Evolutionary conservation across 1,140 invertebrate genomes (phyloP).

Genomic region (Cyphomyrmex costatus): DNA sequence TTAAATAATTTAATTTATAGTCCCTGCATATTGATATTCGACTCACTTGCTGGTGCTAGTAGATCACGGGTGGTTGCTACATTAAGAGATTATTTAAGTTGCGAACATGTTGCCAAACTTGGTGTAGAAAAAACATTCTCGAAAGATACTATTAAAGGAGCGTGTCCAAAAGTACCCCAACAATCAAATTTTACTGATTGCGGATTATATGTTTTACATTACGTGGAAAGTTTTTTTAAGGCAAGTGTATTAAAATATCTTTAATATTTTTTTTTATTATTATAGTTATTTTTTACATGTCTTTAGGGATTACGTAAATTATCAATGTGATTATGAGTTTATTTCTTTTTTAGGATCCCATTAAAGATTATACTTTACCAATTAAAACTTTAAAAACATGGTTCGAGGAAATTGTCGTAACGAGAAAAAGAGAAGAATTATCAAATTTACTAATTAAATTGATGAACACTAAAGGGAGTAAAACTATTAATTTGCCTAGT

Average conservation of each 20-base stretch:
- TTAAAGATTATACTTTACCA: constrained; percentile 91
- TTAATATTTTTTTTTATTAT: constrained; percentile 47
- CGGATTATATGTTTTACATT: constrained; percentile 97
- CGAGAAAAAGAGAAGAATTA: constrained; percentile 93
- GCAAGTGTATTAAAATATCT: constrained; percentile 82
- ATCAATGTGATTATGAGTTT: constrained; percentile 1
- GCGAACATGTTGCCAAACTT: constrained; percentile 95
- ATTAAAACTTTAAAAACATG: constrained; percentile 92
- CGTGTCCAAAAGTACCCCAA: constrained; percentile 96
- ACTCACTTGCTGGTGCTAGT: constrained; percentile 94
- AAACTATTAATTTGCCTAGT: constrained; percentile 82
- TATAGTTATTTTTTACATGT: neutral
- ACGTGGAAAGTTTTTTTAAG: constrained; percentile 98
- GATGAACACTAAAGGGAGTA: constrained; percentile 88
- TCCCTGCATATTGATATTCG: constrained; percentile 98
- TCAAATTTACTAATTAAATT: constrained; percentile 91
- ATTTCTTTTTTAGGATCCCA: constrained; percentile 89
- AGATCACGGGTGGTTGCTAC: constrained; percentile 94
- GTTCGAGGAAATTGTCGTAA: constrained; percentile 93
- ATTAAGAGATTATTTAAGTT: constrained; percentile 95
- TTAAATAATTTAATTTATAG: constrained; percentile 69
- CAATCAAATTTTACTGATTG: constrained; percentile 99
- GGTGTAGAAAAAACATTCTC: constrained; percentile 89
- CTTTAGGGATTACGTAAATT: constrained; percentile 14
- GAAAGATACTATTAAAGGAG: constrained; percentile 94